Conservation (phyloP, 2,888 invertebrate species). For the Melinaea marsaeus region DNA sequence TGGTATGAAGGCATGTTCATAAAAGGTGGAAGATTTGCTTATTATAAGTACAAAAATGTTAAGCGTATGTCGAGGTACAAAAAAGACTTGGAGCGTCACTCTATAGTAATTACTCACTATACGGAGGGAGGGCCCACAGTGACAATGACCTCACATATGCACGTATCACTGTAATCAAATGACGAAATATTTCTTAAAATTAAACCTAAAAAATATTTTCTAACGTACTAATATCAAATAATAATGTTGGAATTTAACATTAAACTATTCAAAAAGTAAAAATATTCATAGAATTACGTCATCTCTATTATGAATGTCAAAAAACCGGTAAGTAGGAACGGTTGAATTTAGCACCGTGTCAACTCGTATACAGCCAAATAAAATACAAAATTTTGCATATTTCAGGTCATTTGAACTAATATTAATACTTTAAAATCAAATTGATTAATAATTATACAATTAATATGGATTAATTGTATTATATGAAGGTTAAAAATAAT, state of each 20-base stretch:
- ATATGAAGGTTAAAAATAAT: no score
- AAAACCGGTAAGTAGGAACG: constrained; percentile 44
- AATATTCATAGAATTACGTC: constrained; percentile 43
- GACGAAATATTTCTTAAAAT: constrained; percentile 21
- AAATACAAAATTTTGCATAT: constrained; percentile 15
- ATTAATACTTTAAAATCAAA: neutral
- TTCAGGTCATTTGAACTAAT: neutral
- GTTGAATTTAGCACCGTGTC: constrained; percentile 47
- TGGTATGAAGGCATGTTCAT: no score
- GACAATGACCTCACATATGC: constrained; percentile 18
- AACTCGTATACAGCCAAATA: neutral
- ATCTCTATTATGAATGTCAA: constrained; percentile 47
- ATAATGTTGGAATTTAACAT: no score
- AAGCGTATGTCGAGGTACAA: neutral
- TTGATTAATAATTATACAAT: constrained; percentile 12
- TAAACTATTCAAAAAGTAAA: constrained; percentile 36
- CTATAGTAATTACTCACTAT: constrained; percentile 7
- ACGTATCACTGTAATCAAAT: neutral
- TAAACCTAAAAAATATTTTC: neutral
- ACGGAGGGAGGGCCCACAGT: constrained; percentile 6
- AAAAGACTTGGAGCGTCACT: neutral
- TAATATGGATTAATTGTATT: no score
- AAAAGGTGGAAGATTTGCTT: no score
- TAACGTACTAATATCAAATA: no score
- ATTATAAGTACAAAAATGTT: neutral